Evolutionary conservation across 2,113 vertebrate genomes (phyloP), one percentile per base, ranked within the genome.

Genomic region (Corythornis madagascariensis): DNA sequence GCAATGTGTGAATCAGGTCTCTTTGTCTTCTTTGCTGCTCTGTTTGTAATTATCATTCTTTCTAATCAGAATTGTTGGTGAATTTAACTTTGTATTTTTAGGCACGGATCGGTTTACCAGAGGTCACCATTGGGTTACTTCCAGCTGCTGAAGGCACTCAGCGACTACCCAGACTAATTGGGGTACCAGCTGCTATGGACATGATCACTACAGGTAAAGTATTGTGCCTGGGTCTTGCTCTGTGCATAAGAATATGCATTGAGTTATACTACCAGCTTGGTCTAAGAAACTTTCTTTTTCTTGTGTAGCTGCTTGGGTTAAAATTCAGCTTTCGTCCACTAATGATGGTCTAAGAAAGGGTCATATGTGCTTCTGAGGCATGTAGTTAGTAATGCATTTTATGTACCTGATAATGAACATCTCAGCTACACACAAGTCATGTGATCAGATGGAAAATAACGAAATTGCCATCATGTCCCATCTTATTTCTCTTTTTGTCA

Each of bases 101-200:
- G 99, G 98, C 98, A 80, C 91, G 4, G 75, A 38, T 99, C 84
- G 99, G 98, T 70, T 97, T 99, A 38, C 98, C 99, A 87, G 99
- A 99, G 96, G 99, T 99, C 87, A 97, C 82, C 19, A 26, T 99
- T 88, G 99, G 99, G 78, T 48, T 99, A 73, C 94, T 99, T 89
- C 99, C 99, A 69, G 98, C 96, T 96, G 99, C 97, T 80, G 98
- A 98, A 90, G 99, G 99, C 87, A 97, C 97, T 64, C 99, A 99
- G 73, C 97, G 99, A 65, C 97, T 99, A 13, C 99, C 99, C 64
- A 98, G 99, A 61, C 98, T 99, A 88, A 98, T 98, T 52, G 99
- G 99, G 18, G 64, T 99, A 53, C 98, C 98, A 69, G 98, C 98
- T 90, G 98, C 99, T 42, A 96, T 99, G 72, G 98, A 99, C 48